Percentiles rank a stretch among this genome's conserved stretches.
Conservation (phyloP, 1,140 invertebrate species). For the Zaprionus kolodkinae region DNA sequence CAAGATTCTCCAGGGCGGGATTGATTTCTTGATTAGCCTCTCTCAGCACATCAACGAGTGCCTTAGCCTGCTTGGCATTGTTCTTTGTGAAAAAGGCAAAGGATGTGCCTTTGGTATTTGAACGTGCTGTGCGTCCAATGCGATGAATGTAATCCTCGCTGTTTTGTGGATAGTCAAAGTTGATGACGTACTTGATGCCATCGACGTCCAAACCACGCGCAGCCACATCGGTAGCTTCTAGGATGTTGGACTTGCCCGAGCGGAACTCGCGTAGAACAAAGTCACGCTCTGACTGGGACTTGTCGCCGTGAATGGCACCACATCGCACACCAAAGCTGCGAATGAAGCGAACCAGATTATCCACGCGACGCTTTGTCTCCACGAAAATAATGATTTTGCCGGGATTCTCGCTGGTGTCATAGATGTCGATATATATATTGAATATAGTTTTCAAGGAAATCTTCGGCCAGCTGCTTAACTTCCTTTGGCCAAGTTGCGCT, state of each 20-base stretch:
- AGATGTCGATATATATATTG: constrained; percentile 98
- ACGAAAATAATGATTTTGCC: constrained; percentile 98
- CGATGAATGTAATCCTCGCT: constrained; percentile 99
- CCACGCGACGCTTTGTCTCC: constrained; percentile 98
- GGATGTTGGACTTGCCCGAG: constrained; percentile 94
- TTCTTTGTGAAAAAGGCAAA: constrained; percentile 99
- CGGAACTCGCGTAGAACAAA: constrained; percentile 98
- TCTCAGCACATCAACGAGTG: constrained; percentile 94
- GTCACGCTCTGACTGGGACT: constrained; percentile 98
- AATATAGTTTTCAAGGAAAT: constrained; percentile 95
- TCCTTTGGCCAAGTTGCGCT: constrained; percentile 99
- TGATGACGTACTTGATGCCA: constrained; percentile 99
- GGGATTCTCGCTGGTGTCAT: constrained; percentile 92
- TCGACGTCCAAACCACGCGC: constrained; percentile 99
- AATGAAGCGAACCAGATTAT: constrained; percentile 95
- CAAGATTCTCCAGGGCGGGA: constrained; percentile 86
- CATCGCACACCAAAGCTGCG: constrained; percentile 95
- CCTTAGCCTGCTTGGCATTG: constrained; percentile 95
- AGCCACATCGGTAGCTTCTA: constrained; percentile 99
- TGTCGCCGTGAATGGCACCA: constrained; percentile 98
- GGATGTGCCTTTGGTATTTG: constrained; percentile 96
- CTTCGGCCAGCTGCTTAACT: constrained; percentile 95
- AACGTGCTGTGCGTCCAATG: constrained; percentile 98
- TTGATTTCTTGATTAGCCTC: constrained; percentile 95
- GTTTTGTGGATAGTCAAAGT: constrained; percentile 99